These are phyloP conservation scores for Drosophila neocordata DNA, from an alignment of 1,140 invertebrate species.

Conservation along the genomic window DNA sequence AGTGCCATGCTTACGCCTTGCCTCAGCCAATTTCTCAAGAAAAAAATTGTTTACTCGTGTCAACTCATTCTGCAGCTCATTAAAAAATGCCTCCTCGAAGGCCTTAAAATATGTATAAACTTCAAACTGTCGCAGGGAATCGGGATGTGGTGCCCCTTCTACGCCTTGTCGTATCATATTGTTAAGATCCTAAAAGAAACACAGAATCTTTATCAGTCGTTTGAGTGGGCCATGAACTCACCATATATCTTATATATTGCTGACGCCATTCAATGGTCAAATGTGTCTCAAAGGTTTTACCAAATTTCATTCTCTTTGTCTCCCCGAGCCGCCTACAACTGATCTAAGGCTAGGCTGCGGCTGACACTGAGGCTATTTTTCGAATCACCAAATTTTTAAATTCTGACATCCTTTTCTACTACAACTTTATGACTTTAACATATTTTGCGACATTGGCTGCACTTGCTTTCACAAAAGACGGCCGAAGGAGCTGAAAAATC, in stretches of 20 bases:
- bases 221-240: conserved; percentile 30
- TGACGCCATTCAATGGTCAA: conserved; percentile 75
- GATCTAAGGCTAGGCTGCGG: conserved; percentile 29
- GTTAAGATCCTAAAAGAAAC: conserved; percentile 56
- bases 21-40: conserved; percentile 98
- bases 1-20: conserved; percentile 94
- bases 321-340: conserved; percentile 20
- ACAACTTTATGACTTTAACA: neutral
- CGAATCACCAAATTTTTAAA: conserved; percentile 32
- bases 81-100: conserved; percentile 97
- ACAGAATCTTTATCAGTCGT: neutral
- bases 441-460: too few relatives aligned
- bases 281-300: conserved; percentile 69
- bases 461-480: too few relatives aligned
- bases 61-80: conserved; percentile 95
- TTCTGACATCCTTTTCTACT: conserved; percentile 65
- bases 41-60: conserved; percentile 98
- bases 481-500: too few relatives aligned
- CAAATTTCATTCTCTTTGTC: conserved; percentile 67
- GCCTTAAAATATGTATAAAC: conserved; percentile 88
- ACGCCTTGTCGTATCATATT: conserved; percentile 52
- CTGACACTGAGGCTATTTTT: conserved; percentile 25
- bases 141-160: conserved; percentile 36
- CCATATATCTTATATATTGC: conserved; percentile 75
- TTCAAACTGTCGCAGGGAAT: neutral